Conservation (phyloP, 92 coral and sea anemone species). For the Hydrozoanthus gracilis region DNA sequence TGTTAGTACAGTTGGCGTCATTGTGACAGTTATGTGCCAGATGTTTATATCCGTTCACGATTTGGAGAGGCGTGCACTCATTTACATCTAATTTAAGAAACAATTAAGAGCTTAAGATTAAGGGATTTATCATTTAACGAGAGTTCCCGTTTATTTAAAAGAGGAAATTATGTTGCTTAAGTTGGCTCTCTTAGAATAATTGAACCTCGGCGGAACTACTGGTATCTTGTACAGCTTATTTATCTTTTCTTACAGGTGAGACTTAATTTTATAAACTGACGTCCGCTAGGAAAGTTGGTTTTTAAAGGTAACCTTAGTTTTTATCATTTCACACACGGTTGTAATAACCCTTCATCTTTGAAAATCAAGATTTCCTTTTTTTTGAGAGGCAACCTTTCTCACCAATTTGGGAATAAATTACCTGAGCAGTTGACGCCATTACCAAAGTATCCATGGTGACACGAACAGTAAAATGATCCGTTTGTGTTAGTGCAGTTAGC, state of each 20-base stretch:
- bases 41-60: not conserved
- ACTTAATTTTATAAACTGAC: too few relatives aligned
- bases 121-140: not conserved
- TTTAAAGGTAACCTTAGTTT: too few relatives aligned
- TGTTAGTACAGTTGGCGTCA: constrained; percentile 72
- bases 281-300: too few relatives aligned
- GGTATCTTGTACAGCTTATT: too few relatives aligned
- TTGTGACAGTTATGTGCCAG: constrained; percentile 60
- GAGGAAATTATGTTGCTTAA: too few relatives aligned
- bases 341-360: too few relatives aligned
- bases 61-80: constrained; percentile 7
- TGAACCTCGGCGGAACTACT: too few relatives aligned
- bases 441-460: constrained; percentile 24
- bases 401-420: not conserved
- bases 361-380: not conserved
- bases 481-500: constrained; percentile 36
- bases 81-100: constrained; percentile 2
- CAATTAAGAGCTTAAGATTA: not conserved
- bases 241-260: too few relatives aligned
- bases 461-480: constrained; percentile 15
- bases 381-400: not conserved
- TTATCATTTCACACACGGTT: too few relatives aligned
- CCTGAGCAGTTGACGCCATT: constrained; percentile 39
- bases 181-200: too few relatives aligned
- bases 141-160: too few relatives aligned